Conservation (phyloP, 2,797 vertebrate genomes). For the Platyrinchus mystaceus region DNA sequence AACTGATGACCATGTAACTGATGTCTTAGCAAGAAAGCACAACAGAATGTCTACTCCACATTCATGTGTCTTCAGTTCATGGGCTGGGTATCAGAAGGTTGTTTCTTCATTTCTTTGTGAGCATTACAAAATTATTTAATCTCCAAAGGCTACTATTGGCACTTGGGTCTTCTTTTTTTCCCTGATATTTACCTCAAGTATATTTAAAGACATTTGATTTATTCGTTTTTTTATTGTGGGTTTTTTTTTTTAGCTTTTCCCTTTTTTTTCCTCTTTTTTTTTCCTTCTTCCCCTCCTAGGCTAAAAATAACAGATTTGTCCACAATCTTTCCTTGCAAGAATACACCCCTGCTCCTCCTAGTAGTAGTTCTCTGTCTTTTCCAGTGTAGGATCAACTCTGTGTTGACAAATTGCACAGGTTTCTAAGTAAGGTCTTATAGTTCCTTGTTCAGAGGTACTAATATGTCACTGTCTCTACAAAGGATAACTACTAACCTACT, state of each 20-base stretch:
- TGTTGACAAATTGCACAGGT: neutral
- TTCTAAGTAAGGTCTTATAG: neutral
- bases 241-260: too few relatives aligned
- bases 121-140: neutral
- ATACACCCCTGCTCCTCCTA: neutral
- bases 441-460: neutral
- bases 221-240: neutral
- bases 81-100: neutral
- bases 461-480: neutral
- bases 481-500: neutral
- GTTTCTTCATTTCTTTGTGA: neutral
- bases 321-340: neutral
- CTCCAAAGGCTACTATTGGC: neutral
- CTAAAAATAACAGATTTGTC: neutral
- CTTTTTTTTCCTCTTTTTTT: too few relatives aligned
- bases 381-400: neutral
- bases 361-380: neutral
- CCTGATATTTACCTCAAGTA: neutral
- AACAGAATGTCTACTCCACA: neutral
- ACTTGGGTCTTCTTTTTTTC: neutral
- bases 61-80: neutral
- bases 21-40: neutral
- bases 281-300: rapidly evolving
- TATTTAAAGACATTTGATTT: neutral
- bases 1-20: neutral